A percentile compares a stretch with the other conserved stretches of the same genome.
phyloP scores from a whole-genome alignment of 1,140 invertebrate species.

The Prorops nasuta region DNA sequence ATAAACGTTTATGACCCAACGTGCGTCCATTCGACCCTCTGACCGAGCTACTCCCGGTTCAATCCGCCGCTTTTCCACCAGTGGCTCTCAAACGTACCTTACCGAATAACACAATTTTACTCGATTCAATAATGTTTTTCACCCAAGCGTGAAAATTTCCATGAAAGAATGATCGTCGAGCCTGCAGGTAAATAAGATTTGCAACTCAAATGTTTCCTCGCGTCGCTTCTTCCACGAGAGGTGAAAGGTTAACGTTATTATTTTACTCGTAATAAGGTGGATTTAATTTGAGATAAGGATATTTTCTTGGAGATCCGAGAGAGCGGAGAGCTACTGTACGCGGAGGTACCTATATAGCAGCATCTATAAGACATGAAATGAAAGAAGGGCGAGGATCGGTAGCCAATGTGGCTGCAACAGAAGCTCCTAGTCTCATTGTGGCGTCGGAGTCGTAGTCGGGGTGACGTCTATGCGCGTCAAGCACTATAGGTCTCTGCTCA shows the following conservation, averaged over 20 bases:
- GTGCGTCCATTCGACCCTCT: constrained; percentile 32
- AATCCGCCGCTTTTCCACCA: constrained; percentile 36
- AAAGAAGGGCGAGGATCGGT: constrained; percentile 34
- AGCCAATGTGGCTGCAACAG: constrained; percentile 29
- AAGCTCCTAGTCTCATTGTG: not conserved
- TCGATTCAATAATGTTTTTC: too few relatives aligned
- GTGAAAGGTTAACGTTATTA: not conserved
- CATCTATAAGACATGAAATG: constrained; percentile 39
- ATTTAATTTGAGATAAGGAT: not conserved
- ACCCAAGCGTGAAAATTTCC: too few relatives aligned
- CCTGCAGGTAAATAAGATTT: too few relatives aligned
- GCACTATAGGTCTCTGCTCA: too few relatives aligned
- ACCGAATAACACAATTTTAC: not conserved
- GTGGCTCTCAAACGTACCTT: constrained; percentile 42
- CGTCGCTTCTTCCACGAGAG: too few relatives aligned
- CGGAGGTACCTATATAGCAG: too few relatives aligned
- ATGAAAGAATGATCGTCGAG: too few relatives aligned
- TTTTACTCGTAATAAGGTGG: not conserved
- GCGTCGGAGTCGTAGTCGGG: not conserved
- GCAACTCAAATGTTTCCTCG: too few relatives aligned
- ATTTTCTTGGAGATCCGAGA: not conserved
- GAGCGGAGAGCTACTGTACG: constrained; percentile 36
- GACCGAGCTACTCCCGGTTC: constrained; percentile 21
- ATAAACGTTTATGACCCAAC: constrained; percentile 56
- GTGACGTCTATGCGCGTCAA: constrained; percentile 2